A percentile compares a stretch with the other conserved stretches of the same genome.
These are phyloP conservation scores for Lepidochitona cinerea DNA, from an alignment of 2,888 invertebrate species.

Conservation along the genomic window DNA sequence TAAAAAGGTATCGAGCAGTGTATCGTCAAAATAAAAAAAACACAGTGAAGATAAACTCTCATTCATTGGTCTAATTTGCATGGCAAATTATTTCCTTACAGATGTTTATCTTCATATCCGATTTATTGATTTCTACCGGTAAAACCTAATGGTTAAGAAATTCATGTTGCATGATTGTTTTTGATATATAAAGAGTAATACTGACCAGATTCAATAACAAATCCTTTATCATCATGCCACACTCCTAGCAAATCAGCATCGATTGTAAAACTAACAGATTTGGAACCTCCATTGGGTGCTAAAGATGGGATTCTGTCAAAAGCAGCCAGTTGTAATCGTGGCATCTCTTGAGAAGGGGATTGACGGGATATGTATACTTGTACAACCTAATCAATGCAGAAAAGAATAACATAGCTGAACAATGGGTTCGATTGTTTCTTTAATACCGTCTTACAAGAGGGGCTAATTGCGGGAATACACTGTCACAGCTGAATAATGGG, in stretches of 20 bases:
- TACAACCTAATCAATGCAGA: conserved; percentile 58
- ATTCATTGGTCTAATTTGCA: too few relatives aligned
- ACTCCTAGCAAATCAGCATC: conserved; percentile 45
- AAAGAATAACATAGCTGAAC: too few relatives aligned
- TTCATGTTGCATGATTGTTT: not conserved
- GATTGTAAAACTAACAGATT: conserved; percentile 33
- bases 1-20: too few relatives aligned
- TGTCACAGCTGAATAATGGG: too few relatives aligned
- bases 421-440: too few relatives aligned
- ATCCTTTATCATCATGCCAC: conserved; percentile 29
- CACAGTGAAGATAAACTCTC: too few relatives aligned
- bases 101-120: too few relatives aligned
- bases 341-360: conserved; percentile 42
- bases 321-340: conserved; percentile 48
- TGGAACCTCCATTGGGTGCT: conserved; percentile 13
- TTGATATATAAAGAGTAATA: not conserved
- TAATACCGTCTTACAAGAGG: too few relatives aligned
- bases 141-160: not conserved
- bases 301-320: conserved; percentile 34
- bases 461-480: too few relatives aligned
- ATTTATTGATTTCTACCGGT: not conserved
- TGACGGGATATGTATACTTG: conserved; percentile 60
- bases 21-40: too few relatives aligned
- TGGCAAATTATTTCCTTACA: too few relatives aligned
- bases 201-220: not conserved